Conservation (phyloP, 2,797 vertebrate species). For the Poeciliopsis turneri region DNA sequence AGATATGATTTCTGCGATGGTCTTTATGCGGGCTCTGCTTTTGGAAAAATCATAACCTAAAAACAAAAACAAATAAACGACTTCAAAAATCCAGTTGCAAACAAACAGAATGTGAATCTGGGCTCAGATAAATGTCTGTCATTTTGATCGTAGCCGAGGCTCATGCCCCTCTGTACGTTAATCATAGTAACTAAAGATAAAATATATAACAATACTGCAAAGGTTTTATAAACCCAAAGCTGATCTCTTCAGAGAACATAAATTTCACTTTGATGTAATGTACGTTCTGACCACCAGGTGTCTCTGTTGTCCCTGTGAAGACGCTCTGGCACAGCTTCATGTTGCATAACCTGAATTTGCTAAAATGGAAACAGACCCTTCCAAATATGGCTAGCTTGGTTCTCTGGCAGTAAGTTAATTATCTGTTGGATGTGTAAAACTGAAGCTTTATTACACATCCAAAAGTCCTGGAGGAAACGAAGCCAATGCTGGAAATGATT, state of each 20-base stretch:
- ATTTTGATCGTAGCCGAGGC: background rate
- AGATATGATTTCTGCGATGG: background rate
- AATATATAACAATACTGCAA: background rate
- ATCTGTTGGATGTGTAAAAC: background rate
- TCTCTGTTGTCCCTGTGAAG: slow-evolving; percentile 24
- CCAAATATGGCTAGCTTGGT: background rate
- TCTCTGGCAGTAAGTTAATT: slow-evolving; percentile 14
- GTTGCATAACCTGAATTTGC: background rate
- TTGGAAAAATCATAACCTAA: background rate
- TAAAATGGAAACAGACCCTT: slow-evolving; percentile 37
- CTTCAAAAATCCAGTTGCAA: background rate
- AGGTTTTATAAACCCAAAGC: background rate
- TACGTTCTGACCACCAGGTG: slow-evolving; percentile 40
- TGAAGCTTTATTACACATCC: background rate
- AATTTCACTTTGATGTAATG: background rate
- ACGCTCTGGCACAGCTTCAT: background rate
- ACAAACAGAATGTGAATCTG: background rate
- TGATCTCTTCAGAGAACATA: background rate
- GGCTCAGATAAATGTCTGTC: background rate
- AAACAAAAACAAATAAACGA: background rate
- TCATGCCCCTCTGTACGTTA: background rate
- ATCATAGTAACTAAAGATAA: background rate
- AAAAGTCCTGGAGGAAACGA: background rate
- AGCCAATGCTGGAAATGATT: background rate
- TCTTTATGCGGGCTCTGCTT: background rate